A percentile compares a stretch with the other conserved stretches of the same genome.
These are phyloP conservation scores for Catostomus latipinnis DNA, from an alignment of 2,797 vertebrate genomes.

Conservation along the genomic window DNA sequence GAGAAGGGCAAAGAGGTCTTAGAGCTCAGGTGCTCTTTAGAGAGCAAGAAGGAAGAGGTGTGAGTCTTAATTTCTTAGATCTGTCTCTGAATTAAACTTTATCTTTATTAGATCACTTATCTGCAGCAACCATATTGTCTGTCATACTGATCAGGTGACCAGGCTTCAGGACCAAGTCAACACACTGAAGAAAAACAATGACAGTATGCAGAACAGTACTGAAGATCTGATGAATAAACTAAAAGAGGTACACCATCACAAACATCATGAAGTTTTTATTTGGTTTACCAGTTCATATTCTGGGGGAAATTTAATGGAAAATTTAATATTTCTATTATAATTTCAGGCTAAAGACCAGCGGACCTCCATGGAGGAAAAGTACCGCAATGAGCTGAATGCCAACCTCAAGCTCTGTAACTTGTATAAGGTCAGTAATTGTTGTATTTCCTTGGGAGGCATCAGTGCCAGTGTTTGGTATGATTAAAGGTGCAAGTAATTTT, in stretches of 20 bases:
- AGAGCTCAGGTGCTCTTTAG: constrained; percentile 85
- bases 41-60: constrained; percentile 91
- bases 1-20: constrained; percentile 91
- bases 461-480: background rate
- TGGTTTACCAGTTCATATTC: background rate
- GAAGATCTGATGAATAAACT: constrained; percentile 90
- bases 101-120: background rate
- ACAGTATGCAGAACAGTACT: constrained; percentile 85
- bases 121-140: background rate
- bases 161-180: constrained; percentile 85
- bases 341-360: constrained; percentile 90
- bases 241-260: constrained; percentile 84
- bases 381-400: constrained; percentile 92
- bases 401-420: constrained; percentile 91
- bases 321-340: background rate
- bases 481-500: background rate
- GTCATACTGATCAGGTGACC: constrained; percentile 74
- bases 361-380: constrained; percentile 91
- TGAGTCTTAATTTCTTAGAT: background rate
- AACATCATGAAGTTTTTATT: background rate
- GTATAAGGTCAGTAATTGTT: constrained; percentile 85
- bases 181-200: constrained; percentile 83
- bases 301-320: background rate
- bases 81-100: background rate
- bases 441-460: background rate